Evolutionary conservation across 2,888 invertebrate species (phyloP).

Genomic region (Deilephila porcellus): DNA sequence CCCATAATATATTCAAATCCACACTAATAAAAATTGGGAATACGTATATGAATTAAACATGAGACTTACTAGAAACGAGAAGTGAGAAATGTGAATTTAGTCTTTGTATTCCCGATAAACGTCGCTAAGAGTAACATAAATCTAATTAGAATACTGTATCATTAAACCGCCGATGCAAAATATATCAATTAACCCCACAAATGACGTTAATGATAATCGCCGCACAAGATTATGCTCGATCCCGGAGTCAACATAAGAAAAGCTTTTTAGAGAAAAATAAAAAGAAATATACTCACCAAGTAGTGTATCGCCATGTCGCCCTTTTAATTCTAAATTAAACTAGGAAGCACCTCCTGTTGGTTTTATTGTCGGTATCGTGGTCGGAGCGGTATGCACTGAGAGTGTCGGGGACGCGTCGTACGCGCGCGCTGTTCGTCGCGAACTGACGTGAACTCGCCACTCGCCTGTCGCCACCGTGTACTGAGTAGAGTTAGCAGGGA

Average conservation of each 20-base stretch:
- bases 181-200: constrained; percentile 19
- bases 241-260: neutral
- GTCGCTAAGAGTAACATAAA: neutral
- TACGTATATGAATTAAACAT: constrained; percentile 13
- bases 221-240: neutral
- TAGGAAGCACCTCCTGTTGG: constrained; percentile 69
- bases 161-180: constrained; percentile 11
- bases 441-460: constrained; percentile 51
- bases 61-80: constrained; percentile 1
- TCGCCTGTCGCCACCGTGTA: neutral
- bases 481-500: neutral
- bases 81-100: neutral
- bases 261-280: constrained; percentile 29
- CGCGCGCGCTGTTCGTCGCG: constrained; percentile 65
- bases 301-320: constrained; percentile 65
- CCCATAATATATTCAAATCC: neutral
- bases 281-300: constrained; percentile 63
- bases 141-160: constrained; percentile 13
- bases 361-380: constrained; percentile 58
- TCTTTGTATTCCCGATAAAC: neutral
- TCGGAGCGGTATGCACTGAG: constrained; percentile 43
- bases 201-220: constrained; percentile 19
- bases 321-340: constrained; percentile 73
- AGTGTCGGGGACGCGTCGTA: constrained; percentile 47
- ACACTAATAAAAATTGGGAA: neutral